Evolutionary conservation across 2,113 vertebrate genomes (phyloP).

Genomic region (Varanus komodoensis): DNA sequence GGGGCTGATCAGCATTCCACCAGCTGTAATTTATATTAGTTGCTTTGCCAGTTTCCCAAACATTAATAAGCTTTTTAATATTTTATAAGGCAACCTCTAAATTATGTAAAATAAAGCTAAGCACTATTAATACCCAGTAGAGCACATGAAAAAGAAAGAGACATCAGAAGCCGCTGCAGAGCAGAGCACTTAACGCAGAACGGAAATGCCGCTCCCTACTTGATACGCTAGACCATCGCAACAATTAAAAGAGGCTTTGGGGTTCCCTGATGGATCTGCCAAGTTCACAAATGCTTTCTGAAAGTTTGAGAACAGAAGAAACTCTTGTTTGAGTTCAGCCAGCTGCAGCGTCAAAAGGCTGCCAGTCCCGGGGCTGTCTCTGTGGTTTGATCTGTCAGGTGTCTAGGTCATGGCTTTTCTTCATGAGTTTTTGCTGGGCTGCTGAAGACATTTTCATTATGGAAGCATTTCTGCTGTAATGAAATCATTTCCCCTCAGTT

Average conservation of each 20-base stretch:
- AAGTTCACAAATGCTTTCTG: constrained; percentile 20
- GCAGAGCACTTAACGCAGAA: constrained; percentile 31
- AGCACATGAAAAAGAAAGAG: constrained; percentile 42
- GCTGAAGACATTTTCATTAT: background rate
- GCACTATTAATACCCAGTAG: constrained; percentile 53
- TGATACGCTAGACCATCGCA: background rate
- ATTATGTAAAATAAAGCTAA: constrained; percentile 65
- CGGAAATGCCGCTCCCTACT: constrained; percentile 37
- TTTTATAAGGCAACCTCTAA: constrained; percentile 67
- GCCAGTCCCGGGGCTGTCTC: constrained; percentile 12
- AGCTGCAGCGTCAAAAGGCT: constrained; percentile 28
- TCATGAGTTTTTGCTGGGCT: background rate
- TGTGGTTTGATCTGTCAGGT: constrained; percentile 24
- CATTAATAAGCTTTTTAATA: constrained; percentile 66
- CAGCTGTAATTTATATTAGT: constrained; percentile 46
- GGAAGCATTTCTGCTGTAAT: background rate
- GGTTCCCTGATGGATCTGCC: constrained; percentile 31
- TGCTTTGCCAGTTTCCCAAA: constrained; percentile 54
- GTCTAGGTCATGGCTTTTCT: background rate
- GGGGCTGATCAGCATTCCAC: constrained; percentile 33
- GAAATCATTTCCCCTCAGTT: background rate
- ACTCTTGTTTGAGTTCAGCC: constrained; percentile 18
- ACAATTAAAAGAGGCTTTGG: background rate
- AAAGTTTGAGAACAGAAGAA: constrained; percentile 24
- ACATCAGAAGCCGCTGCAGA: constrained; percentile 7